Base-by-base conservation (phyloP, 92 coral and sea anemone species). In the Palythoa grandis region DNA sequence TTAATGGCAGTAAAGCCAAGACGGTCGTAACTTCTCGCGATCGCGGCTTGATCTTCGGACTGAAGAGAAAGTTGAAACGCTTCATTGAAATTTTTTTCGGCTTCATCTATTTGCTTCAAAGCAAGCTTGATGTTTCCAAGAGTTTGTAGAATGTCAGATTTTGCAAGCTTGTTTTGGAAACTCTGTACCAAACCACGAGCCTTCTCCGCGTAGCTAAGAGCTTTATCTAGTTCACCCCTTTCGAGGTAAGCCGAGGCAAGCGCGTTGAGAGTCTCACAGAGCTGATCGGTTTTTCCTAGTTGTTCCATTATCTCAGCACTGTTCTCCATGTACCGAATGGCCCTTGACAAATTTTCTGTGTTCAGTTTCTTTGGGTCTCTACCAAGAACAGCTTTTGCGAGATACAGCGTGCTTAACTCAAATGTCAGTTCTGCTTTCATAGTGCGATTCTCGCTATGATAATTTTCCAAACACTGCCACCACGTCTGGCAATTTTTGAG, bases 81-180 rank as follows among this genome's bases (percentile, higher is more conserved):
- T n/a, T n/a, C n/a, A n/a, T n/a, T n/a, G n/a, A n/a, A n/a, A n/a
- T n/a, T n/a, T n/a, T n/a, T n/a, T n/a, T n/a, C n/a, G n/a, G 58
- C 47, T 38, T 40, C 22, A 79, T n/a, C n/a, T n/a, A n/a, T n/a
- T n/a, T n/a, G n/a, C n/a, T n/a, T n/a, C n/a, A n/a, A n/a, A n/a
- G n/a, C 54, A 16, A 79, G 0, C 12, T 79, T 79, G 35, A 79
- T 79, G 10, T 40, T 40, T n/a, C 84, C 84, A 43, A 68, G 73
- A 43, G 19, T 40, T 0, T 79, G 22, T 6, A 79, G 57, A 16
- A 38, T 79, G 13, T 79, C 58, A 79, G 72, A 72, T 79, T 20
- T 79, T 3, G 68, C 12, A 47, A 40, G 13, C 40, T 79, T 79
- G 39, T 40, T 60, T 50, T 39, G 39, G 25, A 12, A 61, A 73